These are phyloP conservation scores for Galerucella nymphaeae DNA, from an alignment of 2,888 invertebrate species.

Conservation along the genomic window DNA sequence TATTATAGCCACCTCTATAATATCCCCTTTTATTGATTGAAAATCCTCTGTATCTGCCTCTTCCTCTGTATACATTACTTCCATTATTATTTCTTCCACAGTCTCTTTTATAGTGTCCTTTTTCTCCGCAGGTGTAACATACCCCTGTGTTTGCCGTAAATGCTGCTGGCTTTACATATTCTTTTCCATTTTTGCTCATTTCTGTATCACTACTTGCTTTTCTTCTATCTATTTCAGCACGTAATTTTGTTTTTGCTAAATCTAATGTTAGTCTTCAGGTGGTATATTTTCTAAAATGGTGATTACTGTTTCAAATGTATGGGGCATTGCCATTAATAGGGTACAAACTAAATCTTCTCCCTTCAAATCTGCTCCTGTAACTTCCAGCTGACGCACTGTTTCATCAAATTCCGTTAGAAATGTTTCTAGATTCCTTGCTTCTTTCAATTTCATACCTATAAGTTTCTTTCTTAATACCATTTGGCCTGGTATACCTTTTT, in stretches of 20 bases:
- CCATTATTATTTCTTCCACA: background rate
- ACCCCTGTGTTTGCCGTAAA: too few species aligned
- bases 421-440: constrained; percentile 2
- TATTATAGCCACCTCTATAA: too few species aligned
- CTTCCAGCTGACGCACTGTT: constrained; percentile 4
- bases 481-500: too few species aligned
- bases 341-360: constrained; percentile 2
- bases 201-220: background rate
- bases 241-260: constrained; percentile 1
- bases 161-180: too few species aligned
- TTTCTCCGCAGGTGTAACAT: background rate
- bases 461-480: too few species aligned
- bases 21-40: too few species aligned
- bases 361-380: background rate
- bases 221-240: constrained; percentile 3
- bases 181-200: background rate
- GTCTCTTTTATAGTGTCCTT: background rate
- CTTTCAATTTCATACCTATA: background rate
- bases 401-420: constrained; percentile 13
- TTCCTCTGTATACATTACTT: background rate
- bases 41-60: background rate
- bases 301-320: too few species aligned
- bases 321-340: background rate
- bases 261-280: background rate
- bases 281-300: too few species aligned